phyloP scores from a whole-genome alignment of 1,140 invertebrate genomes.

The Vanessa atalanta region DNA sequence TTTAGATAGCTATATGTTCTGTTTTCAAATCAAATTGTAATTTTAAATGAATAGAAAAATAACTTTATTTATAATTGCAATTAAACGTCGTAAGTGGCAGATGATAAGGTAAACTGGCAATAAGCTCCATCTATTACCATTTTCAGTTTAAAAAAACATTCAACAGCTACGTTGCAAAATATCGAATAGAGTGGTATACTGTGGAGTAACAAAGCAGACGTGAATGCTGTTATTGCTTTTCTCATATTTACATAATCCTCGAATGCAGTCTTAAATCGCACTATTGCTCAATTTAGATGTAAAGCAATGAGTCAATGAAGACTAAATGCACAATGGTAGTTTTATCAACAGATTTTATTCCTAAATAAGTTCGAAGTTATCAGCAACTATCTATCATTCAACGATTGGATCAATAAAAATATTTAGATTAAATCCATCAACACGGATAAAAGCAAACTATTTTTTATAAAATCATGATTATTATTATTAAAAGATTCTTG shows the following conservation, averaged over 20 bases:
- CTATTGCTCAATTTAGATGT: neutral
- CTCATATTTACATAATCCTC: slow-evolving; percentile 22
- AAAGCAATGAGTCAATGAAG: neutral
- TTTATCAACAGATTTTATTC: neutral
- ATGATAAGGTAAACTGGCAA: too few relatives aligned
- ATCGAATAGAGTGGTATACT: slow-evolving; percentile 36
- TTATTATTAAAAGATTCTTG: neutral
- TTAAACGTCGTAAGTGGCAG: too few relatives aligned
- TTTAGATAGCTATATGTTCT: too few relatives aligned
- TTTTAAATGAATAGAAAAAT: too few relatives aligned
- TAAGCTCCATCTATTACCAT: neutral
- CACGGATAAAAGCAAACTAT: neutral
- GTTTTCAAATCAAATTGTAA: too few relatives aligned
- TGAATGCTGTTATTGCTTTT: slow-evolving; percentile 31
- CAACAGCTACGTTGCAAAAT: slow-evolving; percentile 43
- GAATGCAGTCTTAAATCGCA: neutral
- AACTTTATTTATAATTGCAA: too few relatives aligned
- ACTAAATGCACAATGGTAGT: neutral
- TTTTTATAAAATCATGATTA: neutral
- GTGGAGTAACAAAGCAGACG: slow-evolving; percentile 30
- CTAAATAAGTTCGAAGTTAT: neutral
- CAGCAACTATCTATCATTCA: neutral
- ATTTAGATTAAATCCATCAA: neutral
- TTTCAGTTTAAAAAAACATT: slow-evolving; percentile 1
- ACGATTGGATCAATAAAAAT: slow-evolving; percentile 1